Evolutionary conservation across 2,797 vertebrate species (phyloP).

Genomic region (Sparidentex hasta): DNA sequence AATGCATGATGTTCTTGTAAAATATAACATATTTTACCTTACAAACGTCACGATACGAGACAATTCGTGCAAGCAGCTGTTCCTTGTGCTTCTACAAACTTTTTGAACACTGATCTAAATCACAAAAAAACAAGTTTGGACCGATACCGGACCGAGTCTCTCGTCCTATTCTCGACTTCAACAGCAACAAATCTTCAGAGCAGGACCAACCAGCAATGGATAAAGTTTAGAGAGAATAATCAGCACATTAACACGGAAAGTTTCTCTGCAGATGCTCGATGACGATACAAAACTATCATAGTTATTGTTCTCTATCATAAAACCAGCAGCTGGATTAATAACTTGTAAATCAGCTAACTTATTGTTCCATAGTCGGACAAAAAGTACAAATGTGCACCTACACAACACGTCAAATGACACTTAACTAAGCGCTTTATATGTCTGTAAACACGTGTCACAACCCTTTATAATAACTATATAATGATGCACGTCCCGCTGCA

Average conservation of each 20-base stretch:
- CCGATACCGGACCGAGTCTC: no score
- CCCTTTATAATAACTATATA: neutral
- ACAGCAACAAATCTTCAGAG: neutral
- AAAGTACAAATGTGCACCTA: no score
- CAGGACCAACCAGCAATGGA: no score
- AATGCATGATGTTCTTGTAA: no score
- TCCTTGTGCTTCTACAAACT: neutral
- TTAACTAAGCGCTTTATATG: neutral
- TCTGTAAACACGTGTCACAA: neutral
- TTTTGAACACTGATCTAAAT: no score
- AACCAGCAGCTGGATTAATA: neutral
- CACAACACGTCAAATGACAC: fast-evolving
- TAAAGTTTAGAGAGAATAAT: neutral
- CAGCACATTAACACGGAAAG: neutral
- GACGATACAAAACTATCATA: fast-evolving
- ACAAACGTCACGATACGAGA: no score
- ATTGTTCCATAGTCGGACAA: neutral
- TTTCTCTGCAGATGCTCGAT: neutral
- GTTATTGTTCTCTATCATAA: neutral
- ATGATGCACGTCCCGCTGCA: slow-evolving; percentile 8
- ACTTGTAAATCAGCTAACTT: neutral
- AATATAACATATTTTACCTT: no score
- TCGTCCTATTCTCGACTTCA: neutral
- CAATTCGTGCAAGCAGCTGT: neutral
- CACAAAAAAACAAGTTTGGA: neutral